A percentile compares a stretch with the other conserved stretches of the same genome.
Evolutionary conservation across 2,888 invertebrate genomes (phyloP).

Genomic region (Ophion costatus): DNA sequence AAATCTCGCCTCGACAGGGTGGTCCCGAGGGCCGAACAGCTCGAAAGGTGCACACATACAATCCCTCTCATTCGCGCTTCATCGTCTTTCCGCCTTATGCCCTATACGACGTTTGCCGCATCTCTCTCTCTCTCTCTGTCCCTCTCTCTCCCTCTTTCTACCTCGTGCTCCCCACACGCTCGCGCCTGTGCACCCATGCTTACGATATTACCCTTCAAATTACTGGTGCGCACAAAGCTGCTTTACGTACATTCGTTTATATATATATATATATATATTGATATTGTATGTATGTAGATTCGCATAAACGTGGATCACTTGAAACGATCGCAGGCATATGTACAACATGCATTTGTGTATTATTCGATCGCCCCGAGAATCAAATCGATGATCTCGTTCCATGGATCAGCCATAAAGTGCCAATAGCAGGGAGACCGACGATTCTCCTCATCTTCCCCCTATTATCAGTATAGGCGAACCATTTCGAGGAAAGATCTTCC

Average conservation of each 20-base stretch:
- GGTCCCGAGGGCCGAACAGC: conserved; percentile 47
- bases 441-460: conserved; percentile 54
- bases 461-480: conserved; percentile 46
- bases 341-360: conserved; percentile 1
- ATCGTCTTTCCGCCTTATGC: conserved; percentile 25
- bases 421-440: conserved; percentile 36
- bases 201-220: conserved; percentile 60
- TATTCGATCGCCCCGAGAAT: conserved; percentile 40
- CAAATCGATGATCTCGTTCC: conserved; percentile 21
- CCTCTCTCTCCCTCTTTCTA: neutral
- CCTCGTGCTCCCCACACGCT: conserved; percentile 1
- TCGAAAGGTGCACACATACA: neutral
- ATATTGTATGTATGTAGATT: neutral
- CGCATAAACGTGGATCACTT: conserved; percentile 61
- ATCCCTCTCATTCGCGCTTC: conserved; percentile 25
- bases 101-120: conserved; percentile 12
- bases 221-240: conserved; percentile 30
- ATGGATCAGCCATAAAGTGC: conserved; percentile 41
- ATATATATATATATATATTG: conserved; percentile 18
- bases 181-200: conserved; percentile 16
- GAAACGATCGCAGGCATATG: conserved; percentile 50
- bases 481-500: conserved; percentile 39
- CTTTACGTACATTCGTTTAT: conserved; percentile 14
- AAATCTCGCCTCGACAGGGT: conserved; percentile 36
- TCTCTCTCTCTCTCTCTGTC: too few species aligned